A percentile compares a stretch with the other conserved stretches of the same genome.
Evolutionary conservation across 2,113 vertebrate species (phyloP).

Genomic region (Oncorhynchus keta): DNA sequence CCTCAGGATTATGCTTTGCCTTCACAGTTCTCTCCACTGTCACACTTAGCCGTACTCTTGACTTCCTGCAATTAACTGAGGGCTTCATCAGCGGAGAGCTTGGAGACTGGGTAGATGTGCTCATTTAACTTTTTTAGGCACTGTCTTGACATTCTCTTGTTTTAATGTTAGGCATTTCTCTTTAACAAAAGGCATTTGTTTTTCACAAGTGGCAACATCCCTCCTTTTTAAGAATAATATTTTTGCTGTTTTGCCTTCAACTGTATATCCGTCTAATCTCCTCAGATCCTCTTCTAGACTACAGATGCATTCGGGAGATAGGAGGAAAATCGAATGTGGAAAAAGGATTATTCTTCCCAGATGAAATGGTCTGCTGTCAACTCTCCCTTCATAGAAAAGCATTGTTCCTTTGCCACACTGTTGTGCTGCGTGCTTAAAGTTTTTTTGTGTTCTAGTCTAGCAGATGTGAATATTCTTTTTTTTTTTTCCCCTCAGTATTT

Average conservation of each 20-base stretch:
- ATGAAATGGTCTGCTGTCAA: neutral
- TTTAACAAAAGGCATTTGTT: neutral
- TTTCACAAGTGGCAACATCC: neutral
- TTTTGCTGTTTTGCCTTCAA: neutral
- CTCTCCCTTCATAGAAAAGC: neutral
- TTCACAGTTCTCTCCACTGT: neutral
- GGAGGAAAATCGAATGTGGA: neutral
- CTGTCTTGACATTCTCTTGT: neutral
- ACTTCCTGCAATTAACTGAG: neutral
- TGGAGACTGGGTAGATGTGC: neutral
- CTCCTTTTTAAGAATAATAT: no score
- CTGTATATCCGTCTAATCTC: neutral
- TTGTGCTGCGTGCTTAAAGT: neutral
- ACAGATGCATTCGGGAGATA: neutral
- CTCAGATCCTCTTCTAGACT: neutral
- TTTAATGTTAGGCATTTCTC: neutral
- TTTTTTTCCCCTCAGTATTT: neutral
- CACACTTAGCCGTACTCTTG: neutral
- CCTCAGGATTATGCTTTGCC: neutral
- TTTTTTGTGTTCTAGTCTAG: neutral
- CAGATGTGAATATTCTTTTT: no score
- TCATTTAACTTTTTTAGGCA: neutral
- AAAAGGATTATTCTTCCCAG: neutral
- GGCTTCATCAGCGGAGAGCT: neutral
- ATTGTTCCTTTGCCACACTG: constrained; percentile 2